Percentiles rank a stretch among this genome's conserved stretches.
Evolutionary conservation across 2,797 vertebrate species (phyloP).

Genomic region (Trachops cirrhosus): DNA sequence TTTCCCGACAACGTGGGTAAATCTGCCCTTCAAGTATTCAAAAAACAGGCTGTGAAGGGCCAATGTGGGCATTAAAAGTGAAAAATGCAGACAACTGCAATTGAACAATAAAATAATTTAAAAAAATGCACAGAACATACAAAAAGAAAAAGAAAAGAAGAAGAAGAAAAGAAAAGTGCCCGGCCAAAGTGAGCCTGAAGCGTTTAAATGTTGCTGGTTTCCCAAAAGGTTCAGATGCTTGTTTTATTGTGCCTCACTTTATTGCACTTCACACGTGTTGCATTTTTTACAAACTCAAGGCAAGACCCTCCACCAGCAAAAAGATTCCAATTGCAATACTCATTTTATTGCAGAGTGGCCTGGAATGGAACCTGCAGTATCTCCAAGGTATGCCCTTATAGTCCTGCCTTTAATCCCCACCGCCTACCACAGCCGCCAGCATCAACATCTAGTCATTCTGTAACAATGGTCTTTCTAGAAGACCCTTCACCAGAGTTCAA

Average conservation of each 20-base stretch:
- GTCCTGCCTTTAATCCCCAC: not conserved
- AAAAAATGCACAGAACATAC: no score
- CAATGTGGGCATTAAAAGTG: not conserved
- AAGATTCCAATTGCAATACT: not conserved
- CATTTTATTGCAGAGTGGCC: not conserved
- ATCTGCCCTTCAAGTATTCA: not conserved
- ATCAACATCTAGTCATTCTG: not conserved
- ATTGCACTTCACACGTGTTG: not conserved
- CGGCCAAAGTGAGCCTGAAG: not conserved
- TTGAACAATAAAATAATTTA: no score
- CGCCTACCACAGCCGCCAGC: not conserved
- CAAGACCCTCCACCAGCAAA: not conserved
- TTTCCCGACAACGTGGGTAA: not conserved
- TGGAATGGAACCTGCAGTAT: not conserved
- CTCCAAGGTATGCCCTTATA: not conserved
- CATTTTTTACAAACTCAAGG: not conserved
- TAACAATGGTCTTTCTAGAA: not conserved
- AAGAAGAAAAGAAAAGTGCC: not conserved
- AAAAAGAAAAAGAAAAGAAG: no score
- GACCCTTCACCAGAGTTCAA: not conserved
- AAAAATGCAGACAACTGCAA: not conserved
- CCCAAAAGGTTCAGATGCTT: not conserved
- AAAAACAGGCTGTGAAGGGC: not conserved
- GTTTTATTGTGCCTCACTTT: not conserved
- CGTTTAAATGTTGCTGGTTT: not conserved